Conservation (phyloP, 2,888 invertebrate genomes). For the Operophtera brumata region DNA sequence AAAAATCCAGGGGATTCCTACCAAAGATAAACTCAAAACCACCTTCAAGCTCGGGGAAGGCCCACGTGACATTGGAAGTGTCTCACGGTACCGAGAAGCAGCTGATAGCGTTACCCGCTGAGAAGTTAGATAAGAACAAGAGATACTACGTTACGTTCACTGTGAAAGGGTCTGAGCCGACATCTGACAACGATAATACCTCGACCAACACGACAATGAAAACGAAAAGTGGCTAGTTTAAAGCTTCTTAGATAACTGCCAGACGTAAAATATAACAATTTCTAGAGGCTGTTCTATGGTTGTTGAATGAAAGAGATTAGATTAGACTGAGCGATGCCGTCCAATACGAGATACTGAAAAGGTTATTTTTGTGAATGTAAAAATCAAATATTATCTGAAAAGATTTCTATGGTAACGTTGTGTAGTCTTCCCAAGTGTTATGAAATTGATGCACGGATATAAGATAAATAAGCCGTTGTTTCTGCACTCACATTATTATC, state of each 20-base stretch:
- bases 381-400: conserved; percentile 24
- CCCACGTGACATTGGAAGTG: conserved; percentile 87
- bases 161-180: conserved; percentile 86
- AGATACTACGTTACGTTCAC: conserved; percentile 96
- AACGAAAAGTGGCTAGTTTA: conserved; percentile 58
- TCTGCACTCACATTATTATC: conserved; percentile 43
- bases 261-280: not conserved
- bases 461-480: conserved; percentile 41
- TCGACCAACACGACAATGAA: conserved; percentile 67
- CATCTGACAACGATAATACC: conserved; percentile 77
- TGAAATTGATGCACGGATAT: conserved; percentile 44
- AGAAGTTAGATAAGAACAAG: conserved; percentile 92
- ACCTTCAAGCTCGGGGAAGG: conserved; percentile 59
- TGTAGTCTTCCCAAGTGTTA: conserved; percentile 60
- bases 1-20: conserved; percentile 81
- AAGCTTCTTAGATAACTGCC: conserved; percentile 49
- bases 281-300: conserved; percentile 21
- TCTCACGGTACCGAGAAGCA: conserved; percentile 92
- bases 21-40: conserved; percentile 83
- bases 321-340: conserved; percentile 52
- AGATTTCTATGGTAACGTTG: conserved; percentile 24
- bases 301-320: conserved; percentile 20
- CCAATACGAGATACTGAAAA: conserved; percentile 34
- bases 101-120: conserved; percentile 92
- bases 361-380: conserved; percentile 50